Evolutionary conservation across 2,888 invertebrate species (phyloP), one percentile per base, ranked within the genome.

Genomic region (Notodonta dromedarius): DNA sequence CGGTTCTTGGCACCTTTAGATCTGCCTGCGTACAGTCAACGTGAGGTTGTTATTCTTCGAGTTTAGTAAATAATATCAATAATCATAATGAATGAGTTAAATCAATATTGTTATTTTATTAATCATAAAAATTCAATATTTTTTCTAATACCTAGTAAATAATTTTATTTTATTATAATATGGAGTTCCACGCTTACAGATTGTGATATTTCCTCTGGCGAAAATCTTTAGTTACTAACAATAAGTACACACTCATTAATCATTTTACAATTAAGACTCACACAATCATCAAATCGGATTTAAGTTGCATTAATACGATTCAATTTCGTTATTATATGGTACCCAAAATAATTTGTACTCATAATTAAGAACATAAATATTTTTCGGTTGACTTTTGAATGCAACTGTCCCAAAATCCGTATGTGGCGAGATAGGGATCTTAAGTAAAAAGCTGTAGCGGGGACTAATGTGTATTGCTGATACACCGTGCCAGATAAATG

Each of bases 391-490:
- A 65, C 71, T 48, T 65, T 66, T 65, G 65, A 70, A 73, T 67
- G 64, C 77, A 83, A 76, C 77, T 74, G 80, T 79, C 78, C 78
- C 71, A 68, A 82, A 84, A 82, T 79, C 74, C 77, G 76, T 76
- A 76, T 77, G 74, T 74, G 66, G 71, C 70, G 67, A 75, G 86
- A 88, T 86, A 82, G 65, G 73, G 67, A 86, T 87, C 86, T 84
- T 73, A 78, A 84, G 79, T 82, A 80, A 82, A 83, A 82, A 79
- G 81, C 79, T 84, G 79, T 70, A 76, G 73, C 78, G 76, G 75
- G 77, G 78, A 83, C 84, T 86, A 84, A 87, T 72, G 84, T 78
- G 79, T 73, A 75, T 76, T 77, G 79, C 77, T 79, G 85, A 85
- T 85, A 79, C 79, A 73, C 75, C 76, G 73, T 70, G 71, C 73